phyloP scores from a whole-genome alignment of 2,888 invertebrate genomes.

The Oscheius onirici region DNA sequence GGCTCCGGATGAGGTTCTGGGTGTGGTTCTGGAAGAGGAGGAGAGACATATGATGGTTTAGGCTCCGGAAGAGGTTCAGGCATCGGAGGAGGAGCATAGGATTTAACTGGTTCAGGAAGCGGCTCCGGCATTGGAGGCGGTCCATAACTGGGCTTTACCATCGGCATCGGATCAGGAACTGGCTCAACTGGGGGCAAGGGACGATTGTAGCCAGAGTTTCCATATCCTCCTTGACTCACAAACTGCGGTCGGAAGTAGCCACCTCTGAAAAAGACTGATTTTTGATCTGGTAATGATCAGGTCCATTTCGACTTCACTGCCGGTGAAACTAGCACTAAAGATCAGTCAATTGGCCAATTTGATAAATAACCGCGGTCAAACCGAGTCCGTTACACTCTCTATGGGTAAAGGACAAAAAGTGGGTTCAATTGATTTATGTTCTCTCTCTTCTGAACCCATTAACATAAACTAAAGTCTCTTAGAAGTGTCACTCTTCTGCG shows the following conservation, averaged over 20 bases:
- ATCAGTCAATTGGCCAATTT: no score
- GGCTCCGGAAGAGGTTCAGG: conserved; percentile 46
- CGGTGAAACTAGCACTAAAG: no score
- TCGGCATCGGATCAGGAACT: conserved; percentile 10
- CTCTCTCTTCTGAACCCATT: no score
- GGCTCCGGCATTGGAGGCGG: conserved; percentile 42
- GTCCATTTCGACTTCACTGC: no score
- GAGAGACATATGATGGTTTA: conserved; percentile 37
- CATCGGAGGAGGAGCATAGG: conserved; percentile 33
- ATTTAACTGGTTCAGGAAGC: conserved; percentile 40
- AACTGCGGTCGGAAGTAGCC: conserved; percentile 19
- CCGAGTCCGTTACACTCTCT: no score
- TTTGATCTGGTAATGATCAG: no score
- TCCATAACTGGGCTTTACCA: conserved; percentile 9
- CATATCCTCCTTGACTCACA: conserved; percentile 24
- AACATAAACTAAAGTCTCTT: no score
- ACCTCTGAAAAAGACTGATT: conserved; percentile 6
- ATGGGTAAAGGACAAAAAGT: no score
- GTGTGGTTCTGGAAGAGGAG: conserved; percentile 37
- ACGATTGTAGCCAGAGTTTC: background rate
- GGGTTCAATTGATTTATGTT: no score
- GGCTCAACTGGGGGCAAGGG: conserved; percentile 21
- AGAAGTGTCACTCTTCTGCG: no score
- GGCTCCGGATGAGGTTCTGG: conserved; percentile 42
- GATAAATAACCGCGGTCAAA: no score